phyloP scores from a whole-genome alignment of 2,888 invertebrate species.

The Eumacrocentrus americanus region DNA sequence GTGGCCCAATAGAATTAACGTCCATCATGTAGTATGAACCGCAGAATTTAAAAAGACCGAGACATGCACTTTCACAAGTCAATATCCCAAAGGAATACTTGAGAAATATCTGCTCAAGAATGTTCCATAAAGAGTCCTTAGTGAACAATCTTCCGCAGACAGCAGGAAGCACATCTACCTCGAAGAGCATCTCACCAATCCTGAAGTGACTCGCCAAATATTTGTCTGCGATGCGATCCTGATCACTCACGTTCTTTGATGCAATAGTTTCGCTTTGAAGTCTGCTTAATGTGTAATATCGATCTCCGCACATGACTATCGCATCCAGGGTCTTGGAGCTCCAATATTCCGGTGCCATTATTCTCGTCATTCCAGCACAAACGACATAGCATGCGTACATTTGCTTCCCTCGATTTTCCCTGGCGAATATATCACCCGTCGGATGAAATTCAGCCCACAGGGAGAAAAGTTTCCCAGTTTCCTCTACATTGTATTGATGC shows the following conservation, averaged over 20 bases:
- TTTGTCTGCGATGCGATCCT: slow-evolving; percentile 9
- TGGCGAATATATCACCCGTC: slow-evolving; percentile 65
- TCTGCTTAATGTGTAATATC: slow-evolving; percentile 48
- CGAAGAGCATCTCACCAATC: slow-evolving; percentile 49
- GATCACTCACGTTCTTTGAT: slow-evolving; percentile 28
- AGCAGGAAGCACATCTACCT: slow-evolving; percentile 41
- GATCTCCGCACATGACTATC: slow-evolving; percentile 52
- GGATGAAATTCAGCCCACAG: slow-evolving; percentile 73
- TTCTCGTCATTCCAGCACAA: slow-evolving; percentile 52
- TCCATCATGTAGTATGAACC: slow-evolving; percentile 52
- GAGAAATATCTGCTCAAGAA: slow-evolving; percentile 46
- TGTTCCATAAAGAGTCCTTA: slow-evolving; percentile 40
- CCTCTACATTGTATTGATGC: slow-evolving; percentile 75
- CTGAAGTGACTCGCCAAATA: slow-evolving; percentile 44
- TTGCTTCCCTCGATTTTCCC: slow-evolving; percentile 68
- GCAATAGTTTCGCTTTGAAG: slow-evolving; percentile 34
- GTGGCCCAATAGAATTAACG: slow-evolving; percentile 49
- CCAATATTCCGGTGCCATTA: slow-evolving; percentile 56
- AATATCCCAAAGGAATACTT: slow-evolving; percentile 46
- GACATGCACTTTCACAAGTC: slow-evolving; percentile 47
- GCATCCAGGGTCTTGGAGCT: slow-evolving; percentile 46
- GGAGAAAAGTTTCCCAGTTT: slow-evolving; percentile 71
- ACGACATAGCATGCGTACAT: slow-evolving; percentile 68
- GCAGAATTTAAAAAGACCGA: slow-evolving; percentile 51
- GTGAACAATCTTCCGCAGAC: slow-evolving; percentile 45